Evolutionary conservation across 2,113 vertebrate genomes (phyloP), one percentile per base, ranked within the genome.

Genomic region (Python bivittatus): DNA sequence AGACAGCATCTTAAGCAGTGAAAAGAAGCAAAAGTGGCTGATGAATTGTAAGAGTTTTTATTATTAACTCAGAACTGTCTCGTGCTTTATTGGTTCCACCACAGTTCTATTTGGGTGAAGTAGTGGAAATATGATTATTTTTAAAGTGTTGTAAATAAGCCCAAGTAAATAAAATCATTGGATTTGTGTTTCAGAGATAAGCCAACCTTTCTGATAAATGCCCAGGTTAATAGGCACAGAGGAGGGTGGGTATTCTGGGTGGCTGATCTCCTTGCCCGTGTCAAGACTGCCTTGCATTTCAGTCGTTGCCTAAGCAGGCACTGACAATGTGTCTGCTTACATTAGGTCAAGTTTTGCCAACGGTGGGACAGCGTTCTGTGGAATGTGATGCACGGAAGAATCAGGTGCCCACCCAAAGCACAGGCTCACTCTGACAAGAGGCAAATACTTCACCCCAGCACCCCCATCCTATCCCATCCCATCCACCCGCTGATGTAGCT

Each of bases 61-160:
- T 97, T 98, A 97, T 97, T 97, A 97, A 98, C 97, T 97, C 92
- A 97, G 96, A 97, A 96, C 95, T 97, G 97, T 97, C 96, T 97
- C 0, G 91, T 97, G 97, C 96, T 97, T 98, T 97, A 97, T 97
- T 95, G 96, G 95, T 92, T 17, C 93, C 85, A 93, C 93, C 93
- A 0, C 88, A 88, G 94, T 91, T 97, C 96, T 95, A 96, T 97
- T 97, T 96, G 97, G 96, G 97, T 97, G 97, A 98, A 98, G 95
- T 96, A 96, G 89, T 90, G 95, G 96, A 95, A 97, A 97, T 94
- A 96, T 96, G 95, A 96, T 96, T 95, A 94, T 97, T 96, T 97
- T 95, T 94, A 94, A 97, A 84, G 29, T 52, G 94, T 22, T 96
- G 94, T 97, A 97, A 97, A 98, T 96, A 98, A 97, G 93, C 92